Conservation (phyloP, 2,113 vertebrate species). For the Epinephelus moara region DNA sequence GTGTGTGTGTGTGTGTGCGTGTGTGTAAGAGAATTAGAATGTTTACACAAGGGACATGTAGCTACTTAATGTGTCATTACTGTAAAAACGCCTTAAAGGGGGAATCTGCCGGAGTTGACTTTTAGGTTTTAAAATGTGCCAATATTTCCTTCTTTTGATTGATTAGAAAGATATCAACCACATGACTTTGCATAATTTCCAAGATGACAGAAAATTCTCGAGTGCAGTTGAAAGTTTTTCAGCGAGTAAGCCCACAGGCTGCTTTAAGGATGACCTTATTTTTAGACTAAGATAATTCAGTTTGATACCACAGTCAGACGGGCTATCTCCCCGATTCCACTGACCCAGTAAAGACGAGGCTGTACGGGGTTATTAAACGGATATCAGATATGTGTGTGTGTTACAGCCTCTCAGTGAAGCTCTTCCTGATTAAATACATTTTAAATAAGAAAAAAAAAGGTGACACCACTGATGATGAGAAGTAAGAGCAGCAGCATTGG, state of each 20-base stretch:
- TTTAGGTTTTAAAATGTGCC: slow-evolving; percentile 28
- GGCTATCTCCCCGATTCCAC: slow-evolving; percentile 31
- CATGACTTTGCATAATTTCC: neutral
- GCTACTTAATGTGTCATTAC: slow-evolving; percentile 48
- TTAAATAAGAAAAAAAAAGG: neutral
- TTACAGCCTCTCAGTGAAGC: slow-evolving; percentile 31
- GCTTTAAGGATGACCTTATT: slow-evolving; percentile 43
- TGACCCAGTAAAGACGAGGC: slow-evolving; percentile 50
- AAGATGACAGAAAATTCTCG: slow-evolving; percentile 3
- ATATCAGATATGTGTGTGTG: slow-evolving; percentile 33
- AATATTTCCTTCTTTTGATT: slow-evolving; percentile 13
- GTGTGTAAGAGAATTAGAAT: neutral
- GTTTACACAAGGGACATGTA: slow-evolving; percentile 22
- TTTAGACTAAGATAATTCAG: slow-evolving; percentile 54
- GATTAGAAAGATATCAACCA: slow-evolving; percentile 14
- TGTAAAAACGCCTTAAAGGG: slow-evolving; percentile 37
- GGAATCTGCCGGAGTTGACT: slow-evolving; percentile 23
- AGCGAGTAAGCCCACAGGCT: slow-evolving; percentile 17
- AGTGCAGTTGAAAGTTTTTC: slow-evolving; percentile 4
- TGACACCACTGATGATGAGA: slow-evolving; percentile 44
- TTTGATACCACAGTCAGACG: slow-evolving; percentile 44
- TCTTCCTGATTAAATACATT: neutral
- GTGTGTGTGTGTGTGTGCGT: slow-evolving; percentile 12
- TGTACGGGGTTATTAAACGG: slow-evolving; percentile 46
- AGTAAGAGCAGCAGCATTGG: slow-evolving; percentile 25